These are phyloP conservation scores for Remorina albescens DNA, from an alignment of 2,797 vertebrate species.

Conservation along the genomic window DNA sequence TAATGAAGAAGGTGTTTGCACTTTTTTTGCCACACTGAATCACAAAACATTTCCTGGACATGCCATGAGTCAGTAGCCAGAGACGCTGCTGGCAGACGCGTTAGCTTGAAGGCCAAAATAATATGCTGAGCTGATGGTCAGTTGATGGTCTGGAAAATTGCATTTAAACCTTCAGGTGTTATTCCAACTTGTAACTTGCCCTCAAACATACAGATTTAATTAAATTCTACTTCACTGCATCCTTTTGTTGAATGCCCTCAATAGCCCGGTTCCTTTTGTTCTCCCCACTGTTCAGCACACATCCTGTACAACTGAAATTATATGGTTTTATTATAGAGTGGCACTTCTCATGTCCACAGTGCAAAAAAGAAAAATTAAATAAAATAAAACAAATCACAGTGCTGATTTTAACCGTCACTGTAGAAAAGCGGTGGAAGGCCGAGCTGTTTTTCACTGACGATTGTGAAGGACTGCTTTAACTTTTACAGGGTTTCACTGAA, in stretches of 20 bases:
- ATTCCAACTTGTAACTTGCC: constrained; percentile 77
- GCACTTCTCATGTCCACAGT: constrained; percentile 18
- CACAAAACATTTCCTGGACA: constrained; percentile 39
- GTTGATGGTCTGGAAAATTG: constrained; percentile 89
- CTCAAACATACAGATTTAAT: constrained; percentile 77
- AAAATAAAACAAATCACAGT: too few relatives aligned
- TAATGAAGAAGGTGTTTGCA: constrained; percentile 27
- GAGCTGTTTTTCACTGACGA: constrained; percentile 32
- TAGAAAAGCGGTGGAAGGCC: constrained; percentile 7
- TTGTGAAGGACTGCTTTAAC: constrained; percentile 27
- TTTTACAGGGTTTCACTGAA: constrained; percentile 44
- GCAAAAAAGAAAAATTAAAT: too few relatives aligned
- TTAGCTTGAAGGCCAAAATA: constrained; percentile 71
- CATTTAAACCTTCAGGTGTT: constrained; percentile 86
- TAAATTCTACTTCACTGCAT: constrained; percentile 68
- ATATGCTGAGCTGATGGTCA: constrained; percentile 82
- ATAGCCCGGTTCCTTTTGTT: constrained; percentile 19
- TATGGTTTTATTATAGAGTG: constrained; percentile 45
- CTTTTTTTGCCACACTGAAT: constrained; percentile 32
- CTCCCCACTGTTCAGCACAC: constrained; percentile 39
- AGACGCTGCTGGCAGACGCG: constrained; percentile 71
- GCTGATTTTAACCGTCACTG: constrained; percentile 16
- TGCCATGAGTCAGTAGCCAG: constrained; percentile 82
- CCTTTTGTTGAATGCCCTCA: constrained; percentile 70
- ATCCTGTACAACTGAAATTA: constrained; percentile 24